Conservation (phyloP, 1,140 invertebrate genomes). For the Stegodyphus dumicola region DNA sequence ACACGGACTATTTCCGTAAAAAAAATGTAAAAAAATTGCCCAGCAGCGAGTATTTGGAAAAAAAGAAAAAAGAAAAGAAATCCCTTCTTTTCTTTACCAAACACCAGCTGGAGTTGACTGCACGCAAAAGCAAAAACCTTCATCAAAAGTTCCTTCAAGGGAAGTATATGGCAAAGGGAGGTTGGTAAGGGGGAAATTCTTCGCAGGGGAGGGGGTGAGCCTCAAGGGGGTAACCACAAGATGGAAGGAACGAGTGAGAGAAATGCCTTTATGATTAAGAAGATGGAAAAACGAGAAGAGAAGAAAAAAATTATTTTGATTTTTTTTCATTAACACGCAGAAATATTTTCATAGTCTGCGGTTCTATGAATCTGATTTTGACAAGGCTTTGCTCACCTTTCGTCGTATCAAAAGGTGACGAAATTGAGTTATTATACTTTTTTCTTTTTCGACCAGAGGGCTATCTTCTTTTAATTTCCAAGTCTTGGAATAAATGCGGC, state of each 20-base stretch:
- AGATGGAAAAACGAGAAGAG: slow-evolving; percentile 22
- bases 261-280: slow-evolving; percentile 47
- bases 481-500: background rate
- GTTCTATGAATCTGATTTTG: slow-evolving; percentile 47
- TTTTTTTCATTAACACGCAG: slow-evolving; percentile 48
- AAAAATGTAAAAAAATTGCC: slow-evolving; percentile 1
- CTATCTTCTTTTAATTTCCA: background rate
- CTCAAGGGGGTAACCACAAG: background rate
- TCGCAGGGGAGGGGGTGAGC: background rate
- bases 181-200: background rate
- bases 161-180: background rate
- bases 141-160: slow-evolving; percentile 43
- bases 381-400: slow-evolving; percentile 36
- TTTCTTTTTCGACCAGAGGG: slow-evolving; percentile 10
- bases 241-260: slow-evolving; percentile 14
- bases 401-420: slow-evolving; percentile 28
- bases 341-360: slow-evolving; percentile 48
- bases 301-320: slow-evolving; percentile 6
- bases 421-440: slow-evolving; percentile 49
- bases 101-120: slow-evolving; percentile 49
- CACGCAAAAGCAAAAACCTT: slow-evolving; percentile 50
- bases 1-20: slow-evolving; percentile 50
- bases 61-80: slow-evolving; percentile 18
- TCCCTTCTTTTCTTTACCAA: slow-evolving; percentile 18
- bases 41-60: slow-evolving; percentile 34